Evolutionary conservation across 2,113 vertebrate species (phyloP), one percentile per base, ranked within the genome.

Genomic region (Athene noctua): DNA sequence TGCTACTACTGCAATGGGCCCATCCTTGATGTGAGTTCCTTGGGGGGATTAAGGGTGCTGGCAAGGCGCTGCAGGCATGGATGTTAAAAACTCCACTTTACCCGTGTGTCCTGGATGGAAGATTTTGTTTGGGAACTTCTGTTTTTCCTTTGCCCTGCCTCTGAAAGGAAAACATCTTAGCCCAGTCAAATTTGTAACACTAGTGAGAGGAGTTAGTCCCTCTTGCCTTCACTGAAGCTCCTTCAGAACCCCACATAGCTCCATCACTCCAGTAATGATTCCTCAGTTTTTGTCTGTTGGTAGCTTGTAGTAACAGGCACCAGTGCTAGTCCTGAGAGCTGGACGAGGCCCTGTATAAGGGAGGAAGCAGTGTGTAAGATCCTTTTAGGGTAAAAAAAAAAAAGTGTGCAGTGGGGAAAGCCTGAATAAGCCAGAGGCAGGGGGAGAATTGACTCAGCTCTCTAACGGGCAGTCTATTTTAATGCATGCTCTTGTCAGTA

Each of bases 1-100:
- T 99, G 99, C 98, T 98, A 98, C 98, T 99, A 99, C 98, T 99
- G 99, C 98, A 99, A 99, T 0, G 99, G 99, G 27, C 99, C 99
- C 46, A 99, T 99, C 92, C 98, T 99, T 96, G 99, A 99, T 94
- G 99, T 99, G 95, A 98, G 99, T 98, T 74, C 40, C 21, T 25
- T 12, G 29, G 17, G 34, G n/a, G 42, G 27, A 36, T 18, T 72
- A 49, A 55, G 2, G 5, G 62, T 5, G 3, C 54, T 94, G 81
- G 23, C 42, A 34, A 44, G 7, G 9, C 62, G 49, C 77, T 86
- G 73, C 61, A 66, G 52, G 42, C 40, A 29, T 51, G 13, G 18
- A 3, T 84, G 51, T 72, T 81, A 54, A 87, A 86, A 88, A 44
- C 16, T 67, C 46, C 17, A 23, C 34, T 68, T 63, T 44, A 42